Conservation (phyloP, 2,113 vertebrate genomes). For the Forbesichthys agassizii region DNA sequence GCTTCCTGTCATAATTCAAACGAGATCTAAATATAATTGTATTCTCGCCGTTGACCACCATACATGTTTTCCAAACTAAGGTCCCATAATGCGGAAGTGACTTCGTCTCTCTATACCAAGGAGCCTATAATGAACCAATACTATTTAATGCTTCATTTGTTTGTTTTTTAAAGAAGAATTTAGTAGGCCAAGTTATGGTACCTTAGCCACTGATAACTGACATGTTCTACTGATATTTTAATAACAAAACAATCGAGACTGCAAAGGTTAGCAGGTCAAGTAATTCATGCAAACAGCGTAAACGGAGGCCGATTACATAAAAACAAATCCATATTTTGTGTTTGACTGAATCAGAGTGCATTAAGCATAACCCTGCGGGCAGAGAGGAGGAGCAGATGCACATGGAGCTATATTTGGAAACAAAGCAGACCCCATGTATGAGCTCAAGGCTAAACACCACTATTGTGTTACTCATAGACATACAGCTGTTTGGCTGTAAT, state of each 20-base stretch:
- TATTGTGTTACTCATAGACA: conserved; percentile 55
- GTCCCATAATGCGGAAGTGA: too few relatives aligned
- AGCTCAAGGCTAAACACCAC: conserved; percentile 68
- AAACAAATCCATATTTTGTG: conserved; percentile 38
- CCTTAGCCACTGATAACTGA: conserved; percentile 23
- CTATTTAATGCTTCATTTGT: conserved; percentile 44
- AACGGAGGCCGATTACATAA: conserved; percentile 17
- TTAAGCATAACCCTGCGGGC: conserved; percentile 51
- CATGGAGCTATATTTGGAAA: conserved; percentile 60
- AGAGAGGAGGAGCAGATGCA: conserved; percentile 51
- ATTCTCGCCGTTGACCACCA: too few relatives aligned
- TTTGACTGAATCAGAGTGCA: conserved; percentile 36
- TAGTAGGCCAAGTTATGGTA: conserved; percentile 37
- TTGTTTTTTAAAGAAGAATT: too few relatives aligned
- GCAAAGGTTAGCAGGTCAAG: background rate
- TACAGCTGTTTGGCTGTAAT: conserved; percentile 47
- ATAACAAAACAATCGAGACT: conserved; percentile 22
- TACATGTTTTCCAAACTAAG: too few relatives aligned
- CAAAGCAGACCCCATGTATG: conserved; percentile 33
- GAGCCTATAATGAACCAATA: conserved; percentile 42
- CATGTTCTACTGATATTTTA: conserved; percentile 42
- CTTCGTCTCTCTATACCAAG: conserved; percentile 31
- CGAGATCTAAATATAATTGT: too few relatives aligned
- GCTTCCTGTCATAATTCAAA: too few relatives aligned
- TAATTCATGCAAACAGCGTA: conserved; percentile 22